These are phyloP conservation scores for Eutolmus rufibarbis DNA, from an alignment of 2,888 invertebrate species.

Conservation along the genomic window DNA sequence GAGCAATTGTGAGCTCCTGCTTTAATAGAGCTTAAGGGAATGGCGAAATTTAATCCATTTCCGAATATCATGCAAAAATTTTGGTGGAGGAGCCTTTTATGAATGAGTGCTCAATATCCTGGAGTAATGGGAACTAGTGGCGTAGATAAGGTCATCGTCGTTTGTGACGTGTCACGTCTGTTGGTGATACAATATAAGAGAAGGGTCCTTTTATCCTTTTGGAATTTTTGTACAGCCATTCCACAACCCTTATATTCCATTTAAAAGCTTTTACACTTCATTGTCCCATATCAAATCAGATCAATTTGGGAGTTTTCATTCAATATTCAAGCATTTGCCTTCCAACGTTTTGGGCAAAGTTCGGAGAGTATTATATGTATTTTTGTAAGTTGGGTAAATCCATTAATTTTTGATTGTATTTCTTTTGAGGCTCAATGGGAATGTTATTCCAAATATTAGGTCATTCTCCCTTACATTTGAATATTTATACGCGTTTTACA, in stretches of 20 bases:
- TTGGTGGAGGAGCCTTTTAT: not conserved
- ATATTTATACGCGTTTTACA: not conserved
- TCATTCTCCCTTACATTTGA: not conserved
- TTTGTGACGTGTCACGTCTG: not conserved
- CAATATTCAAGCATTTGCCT: not conserved
- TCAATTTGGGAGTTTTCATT: not conserved
- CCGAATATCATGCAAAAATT: not conserved
- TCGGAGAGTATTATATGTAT: not conserved
- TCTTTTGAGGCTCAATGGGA: not conserved
- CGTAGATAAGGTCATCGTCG: not conserved
- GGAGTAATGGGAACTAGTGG: not conserved
- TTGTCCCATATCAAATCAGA: not conserved
- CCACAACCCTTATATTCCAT: not conserved
- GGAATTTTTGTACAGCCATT: not conserved
- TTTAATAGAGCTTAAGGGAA: not conserved
- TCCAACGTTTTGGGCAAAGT: not conserved
- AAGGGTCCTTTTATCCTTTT: not conserved
- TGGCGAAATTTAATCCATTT: conserved; percentile 10
- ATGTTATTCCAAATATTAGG: not conserved
- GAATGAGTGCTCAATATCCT: not conserved
- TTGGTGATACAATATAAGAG: not conserved
- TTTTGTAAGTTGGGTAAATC: not conserved
- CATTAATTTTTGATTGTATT: not conserved
- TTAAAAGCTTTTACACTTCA: not conserved
- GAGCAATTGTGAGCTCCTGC: not conserved